Conservation (phyloP, 2,113 vertebrate species). For the Caracal caracal region DNA sequence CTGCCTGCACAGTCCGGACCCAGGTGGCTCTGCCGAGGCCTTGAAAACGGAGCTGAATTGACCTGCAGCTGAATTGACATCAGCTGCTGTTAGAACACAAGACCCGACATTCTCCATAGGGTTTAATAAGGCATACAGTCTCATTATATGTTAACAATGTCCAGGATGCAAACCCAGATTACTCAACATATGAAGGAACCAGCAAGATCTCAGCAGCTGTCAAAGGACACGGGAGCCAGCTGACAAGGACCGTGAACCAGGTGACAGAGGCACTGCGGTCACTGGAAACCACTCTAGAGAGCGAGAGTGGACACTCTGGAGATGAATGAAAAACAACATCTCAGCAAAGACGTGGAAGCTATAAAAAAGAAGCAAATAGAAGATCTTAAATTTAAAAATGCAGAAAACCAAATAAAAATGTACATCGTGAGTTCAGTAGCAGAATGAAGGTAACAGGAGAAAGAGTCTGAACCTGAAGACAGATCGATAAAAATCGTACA, state of each 20-base stretch:
- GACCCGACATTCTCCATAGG: neutral
- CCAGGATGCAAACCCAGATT: neutral
- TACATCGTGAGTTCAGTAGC: neutral
- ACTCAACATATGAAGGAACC: neutral
- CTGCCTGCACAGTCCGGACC: neutral
- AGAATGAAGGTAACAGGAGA: neutral
- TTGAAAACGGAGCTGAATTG: neutral
- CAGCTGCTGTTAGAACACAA: neutral
- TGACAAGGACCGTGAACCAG: neutral
- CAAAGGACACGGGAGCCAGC: neutral
- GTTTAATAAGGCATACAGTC: neutral
- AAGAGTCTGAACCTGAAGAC: neutral
- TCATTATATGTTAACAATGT: neutral
- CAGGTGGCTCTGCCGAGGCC: rapidly evolving
- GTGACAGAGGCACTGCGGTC: neutral
- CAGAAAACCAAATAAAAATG: neutral
- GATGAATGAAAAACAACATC: rapidly evolving
- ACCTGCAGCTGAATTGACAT: neutral
- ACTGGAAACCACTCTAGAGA: neutral
- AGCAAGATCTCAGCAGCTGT: neutral
- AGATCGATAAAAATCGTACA: neutral
- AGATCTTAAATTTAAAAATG: neutral
- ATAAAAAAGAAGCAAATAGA: neutral
- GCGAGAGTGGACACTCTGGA: neutral
- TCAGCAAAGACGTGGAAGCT: neutral